Evolutionary conservation across 2,797 vertebrate genomes (phyloP), one percentile per base, ranked within the genome.

Genomic region (Heteromormyrus szaboi): DNA sequence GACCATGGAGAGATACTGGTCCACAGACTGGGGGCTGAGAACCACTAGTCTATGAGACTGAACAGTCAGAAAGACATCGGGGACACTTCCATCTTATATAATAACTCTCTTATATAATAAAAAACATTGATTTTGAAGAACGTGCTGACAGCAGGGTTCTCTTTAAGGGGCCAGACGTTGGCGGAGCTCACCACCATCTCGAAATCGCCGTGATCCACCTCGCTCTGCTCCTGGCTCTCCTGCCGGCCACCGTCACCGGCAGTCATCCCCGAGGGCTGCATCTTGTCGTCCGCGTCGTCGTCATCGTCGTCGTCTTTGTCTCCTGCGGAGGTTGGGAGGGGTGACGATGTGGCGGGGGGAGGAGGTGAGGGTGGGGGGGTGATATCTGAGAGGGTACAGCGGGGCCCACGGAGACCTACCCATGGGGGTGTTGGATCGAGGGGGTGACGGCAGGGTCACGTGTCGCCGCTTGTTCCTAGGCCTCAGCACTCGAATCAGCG

Each of bases 251-350:
- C 96, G 14, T 98, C 97, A 1, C 96, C 97, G n/a, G 97, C 96
- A 0, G 97, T 96, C 90, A 99, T 96, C 51, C 96, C 97, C 0
- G 97, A 97, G 0, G 97, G 94, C 92, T 98, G 98, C 95, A 99
- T 97, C 94, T 99, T 99, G 91, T 99, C 99, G 89, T 99, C 98
- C 0, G 97, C 98, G 0, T 99, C 98, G 0, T 99, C 98, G 0
- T 99, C 99, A 0, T 99, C 98, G 0, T 99, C 98, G 19, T 99
- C 98, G 89, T 99, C 98, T 94, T 99, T 99, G 93, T 99, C 99
- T 92, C 98, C 99, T 99, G 91, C 89, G 79, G 14, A 88, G 3
- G 1, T 90, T 3, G 51, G 22, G 6, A 88, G 9, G 65, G 22
- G 12, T 62, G 29, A 87, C 0, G 2, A 65, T 41, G 56, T 1